Evolutionary conservation across 2,113 vertebrate species (phyloP).

Genomic region (Felis chaus): DNA sequence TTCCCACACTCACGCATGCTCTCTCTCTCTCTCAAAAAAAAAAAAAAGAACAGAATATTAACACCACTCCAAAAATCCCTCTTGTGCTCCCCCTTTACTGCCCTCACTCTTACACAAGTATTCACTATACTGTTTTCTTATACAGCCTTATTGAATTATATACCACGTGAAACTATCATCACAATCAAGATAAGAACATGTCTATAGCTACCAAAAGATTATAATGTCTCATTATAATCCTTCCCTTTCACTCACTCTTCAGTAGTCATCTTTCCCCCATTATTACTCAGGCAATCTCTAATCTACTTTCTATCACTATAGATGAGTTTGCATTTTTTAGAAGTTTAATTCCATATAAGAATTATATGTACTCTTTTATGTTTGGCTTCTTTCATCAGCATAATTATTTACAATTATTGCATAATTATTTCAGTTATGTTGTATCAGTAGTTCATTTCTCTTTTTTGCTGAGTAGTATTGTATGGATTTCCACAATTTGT

Average conservation of each 20-base stretch:
- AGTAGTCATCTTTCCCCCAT: neutral
- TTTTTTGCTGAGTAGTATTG: neutral
- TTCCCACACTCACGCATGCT: too few species aligned
- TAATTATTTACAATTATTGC: neutral
- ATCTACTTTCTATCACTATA: neutral
- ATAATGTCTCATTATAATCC: neutral
- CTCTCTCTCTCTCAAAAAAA: too few species aligned
- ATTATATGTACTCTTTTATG: neutral
- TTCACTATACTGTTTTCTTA: neutral
- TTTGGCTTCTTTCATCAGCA: neutral
- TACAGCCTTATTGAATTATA: neutral
- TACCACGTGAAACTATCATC: neutral
- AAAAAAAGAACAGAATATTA: neutral
- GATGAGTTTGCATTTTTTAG: neutral
- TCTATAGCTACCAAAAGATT: neutral
- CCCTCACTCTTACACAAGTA: neutral
- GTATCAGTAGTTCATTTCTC: neutral
- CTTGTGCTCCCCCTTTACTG: neutral
- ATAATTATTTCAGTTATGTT: neutral
- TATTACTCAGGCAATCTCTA: neutral
- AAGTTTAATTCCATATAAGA: neutral
- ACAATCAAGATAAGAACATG: neutral
- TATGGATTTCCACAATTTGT: neutral
- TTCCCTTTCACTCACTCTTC: neutral
- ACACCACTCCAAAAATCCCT: neutral